Evolutionary conservation across 2,113 vertebrate species (phyloP).

Genomic region (Cavia aperea): DNA sequence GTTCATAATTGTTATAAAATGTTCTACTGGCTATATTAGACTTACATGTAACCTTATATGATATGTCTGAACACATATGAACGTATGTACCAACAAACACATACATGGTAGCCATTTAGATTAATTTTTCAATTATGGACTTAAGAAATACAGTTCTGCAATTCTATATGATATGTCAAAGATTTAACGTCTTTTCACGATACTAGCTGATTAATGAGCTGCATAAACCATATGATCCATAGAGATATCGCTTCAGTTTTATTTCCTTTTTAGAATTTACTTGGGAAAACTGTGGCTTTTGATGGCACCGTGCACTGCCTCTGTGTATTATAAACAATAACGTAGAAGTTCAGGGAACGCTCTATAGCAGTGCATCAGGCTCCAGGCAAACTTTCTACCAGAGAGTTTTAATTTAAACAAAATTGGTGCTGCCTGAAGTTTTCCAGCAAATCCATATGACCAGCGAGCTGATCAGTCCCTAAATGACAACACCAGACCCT

Average conservation of each 20-base stretch:
- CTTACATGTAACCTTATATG: background rate
- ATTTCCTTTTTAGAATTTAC: background rate
- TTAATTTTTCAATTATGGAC: background rate
- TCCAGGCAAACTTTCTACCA: slow-evolving; percentile 24
- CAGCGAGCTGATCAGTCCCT: background rate
- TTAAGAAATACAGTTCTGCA: background rate
- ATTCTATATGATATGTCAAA: background rate
- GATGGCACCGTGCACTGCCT: background rate
- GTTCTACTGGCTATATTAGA: background rate
- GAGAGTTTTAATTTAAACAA: slow-evolving; percentile 32
- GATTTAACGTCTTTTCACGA: background rate
- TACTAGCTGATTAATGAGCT: background rate
- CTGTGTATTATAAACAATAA: background rate
- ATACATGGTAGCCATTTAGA: background rate
- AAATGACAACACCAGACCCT: background rate
- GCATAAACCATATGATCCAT: background rate
- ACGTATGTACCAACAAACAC: background rate
- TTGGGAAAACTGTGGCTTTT: background rate
- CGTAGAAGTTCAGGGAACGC: background rate
- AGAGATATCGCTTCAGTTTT: slow-evolving; percentile 3
- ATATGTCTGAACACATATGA: background rate
- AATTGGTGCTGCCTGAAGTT: slow-evolving; percentile 26
- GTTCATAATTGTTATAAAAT: background rate
- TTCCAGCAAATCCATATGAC: slow-evolving; percentile 1
- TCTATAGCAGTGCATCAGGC: fast-evolving